Evolutionary conservation across 1,140 invertebrate genomes (phyloP), one percentile per base, ranked within the genome.

Genomic region (Drosophila ambigua): DNA sequence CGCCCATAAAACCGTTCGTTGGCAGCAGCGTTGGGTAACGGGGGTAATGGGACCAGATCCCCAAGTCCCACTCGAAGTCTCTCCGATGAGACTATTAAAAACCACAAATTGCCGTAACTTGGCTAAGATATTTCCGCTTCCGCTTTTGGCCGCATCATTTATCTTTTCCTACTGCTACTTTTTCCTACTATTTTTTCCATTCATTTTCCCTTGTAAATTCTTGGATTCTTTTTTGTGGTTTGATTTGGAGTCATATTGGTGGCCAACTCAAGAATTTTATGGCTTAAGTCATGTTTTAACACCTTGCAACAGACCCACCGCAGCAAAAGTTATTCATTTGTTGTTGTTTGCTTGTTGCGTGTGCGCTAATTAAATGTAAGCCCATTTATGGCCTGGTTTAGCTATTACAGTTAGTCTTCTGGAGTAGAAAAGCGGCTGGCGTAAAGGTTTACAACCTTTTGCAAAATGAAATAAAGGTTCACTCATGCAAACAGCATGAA

Each of bases 41-140:
- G 43, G 43, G 55, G 53, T 58, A 35, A 46, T 44, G 28, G 63
- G 16, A 23, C 51, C 66, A 65, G 45, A 35, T 46, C 16, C 24
- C 48, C 11, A 4, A 13, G 11, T 11, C 11, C 35, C 35, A 13
- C 35, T 39, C 4, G 11, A 11, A 39, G 11, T 4, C 35, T 39
- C 35, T 11, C 11, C 35, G 35, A 39, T 39, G 44, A 45, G 59
- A 62, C 64, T 71, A 74, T 85, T 81, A 81, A 87, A 39, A 87
- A 78, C 78, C 81, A 68, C 82, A 85, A 85, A 85, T 87, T 85
- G 82, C 81, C 78, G 69, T 68, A 78, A 87, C 82, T 85, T 85
- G 82, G 59, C 78, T 64, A 61, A 81, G 78, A 75, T 81, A 87
- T 85, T 78, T 85, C 82, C 81, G 82, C 59, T 85, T 85, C 81